A percentile compares a stretch with the other conserved stretches of the same genome.
These are phyloP conservation scores for Rhyacophila brunnea DNA, from an alignment of 1,140 invertebrate species.

Conservation along the genomic window DNA sequence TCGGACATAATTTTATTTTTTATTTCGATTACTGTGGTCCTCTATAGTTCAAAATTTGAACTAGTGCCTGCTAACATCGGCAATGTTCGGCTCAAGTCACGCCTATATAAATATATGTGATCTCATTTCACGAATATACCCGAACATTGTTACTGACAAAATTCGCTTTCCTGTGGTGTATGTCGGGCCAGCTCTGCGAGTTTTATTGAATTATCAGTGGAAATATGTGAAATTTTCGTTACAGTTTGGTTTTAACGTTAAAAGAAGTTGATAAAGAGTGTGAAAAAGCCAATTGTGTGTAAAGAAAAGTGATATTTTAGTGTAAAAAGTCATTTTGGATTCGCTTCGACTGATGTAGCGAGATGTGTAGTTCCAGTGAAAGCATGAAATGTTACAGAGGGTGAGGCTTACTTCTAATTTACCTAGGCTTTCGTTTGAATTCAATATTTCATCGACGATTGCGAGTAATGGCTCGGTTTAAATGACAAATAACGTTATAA, in stretches of 20 bases:
- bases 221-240: conserved; percentile 19
- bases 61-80: conserved; percentile 4
- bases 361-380: conserved; percentile 26
- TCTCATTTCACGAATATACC: conserved; percentile 23
- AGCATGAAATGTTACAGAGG: conserved; percentile 27
- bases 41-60: neutral
- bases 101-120: conserved; percentile 24
- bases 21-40: neutral
- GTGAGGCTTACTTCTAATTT: conserved; percentile 19
- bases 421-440: conserved; percentile 13
- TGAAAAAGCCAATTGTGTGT: conserved; percentile 11
- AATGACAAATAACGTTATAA: neutral
- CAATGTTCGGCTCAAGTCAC: conserved; percentile 21
- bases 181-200: conserved; percentile 19
- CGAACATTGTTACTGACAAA: conserved; percentile 24
- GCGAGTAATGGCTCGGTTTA: neutral
- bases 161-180: conserved; percentile 13
- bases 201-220: conserved; percentile 23
- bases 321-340: conserved; percentile 17
- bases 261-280: conserved; percentile 5
- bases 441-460: conserved; percentile 22
- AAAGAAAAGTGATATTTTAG: conserved; percentile 12
- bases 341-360: conserved; percentile 14
- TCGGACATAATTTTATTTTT: no score
- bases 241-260: conserved; percentile 12